These are phyloP conservation scores for Graptemys geographica DNA, from an alignment of 2,797 vertebrate species.

Conservation along the genomic window DNA sequence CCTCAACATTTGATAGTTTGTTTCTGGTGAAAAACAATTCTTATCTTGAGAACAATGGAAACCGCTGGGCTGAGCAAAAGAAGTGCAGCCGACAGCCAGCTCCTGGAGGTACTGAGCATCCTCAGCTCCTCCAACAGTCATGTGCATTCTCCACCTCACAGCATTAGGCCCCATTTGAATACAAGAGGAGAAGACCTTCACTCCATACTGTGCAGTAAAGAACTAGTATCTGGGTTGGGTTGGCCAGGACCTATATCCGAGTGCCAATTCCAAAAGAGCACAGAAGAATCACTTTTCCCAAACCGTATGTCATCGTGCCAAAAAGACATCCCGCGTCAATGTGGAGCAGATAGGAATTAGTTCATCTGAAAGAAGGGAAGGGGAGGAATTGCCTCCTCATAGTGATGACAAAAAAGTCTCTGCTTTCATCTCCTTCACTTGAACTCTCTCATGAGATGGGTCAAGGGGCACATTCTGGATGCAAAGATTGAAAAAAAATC, in stretches of 20 bases:
- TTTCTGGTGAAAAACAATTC: slow-evolving; percentile 41
- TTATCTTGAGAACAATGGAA: slow-evolving; percentile 39
- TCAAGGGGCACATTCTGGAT: slow-evolving; percentile 7
- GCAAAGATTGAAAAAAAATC: not conserved
- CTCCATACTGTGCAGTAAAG: not conserved
- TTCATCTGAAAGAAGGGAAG: not conserved
- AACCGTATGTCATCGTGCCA: not conserved
- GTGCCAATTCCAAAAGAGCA: not conserved
- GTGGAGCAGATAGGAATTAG: not conserved
- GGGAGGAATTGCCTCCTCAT: not conserved
- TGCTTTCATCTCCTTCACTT: not conserved
- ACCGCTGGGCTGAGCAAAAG: slow-evolving; percentile 28
- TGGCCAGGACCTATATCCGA: not conserved
- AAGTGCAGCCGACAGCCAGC: not conserved
- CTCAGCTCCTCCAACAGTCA: not conserved
- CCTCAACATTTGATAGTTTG: slow-evolving; percentile 14
- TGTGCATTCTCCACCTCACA: not conserved
- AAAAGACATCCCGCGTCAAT: not conserved
- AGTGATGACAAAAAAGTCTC: not conserved
- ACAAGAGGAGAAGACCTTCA: slow-evolving; percentile 15
- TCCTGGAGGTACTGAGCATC: not conserved
- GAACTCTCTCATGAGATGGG: slow-evolving; percentile 27
- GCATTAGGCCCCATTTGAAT: slow-evolving; percentile 8
- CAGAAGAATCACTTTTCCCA: not conserved
- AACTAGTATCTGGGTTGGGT: not conserved